Conservation (phyloP, 2,113 vertebrate species). For the Crypturellus undulatus region DNA sequence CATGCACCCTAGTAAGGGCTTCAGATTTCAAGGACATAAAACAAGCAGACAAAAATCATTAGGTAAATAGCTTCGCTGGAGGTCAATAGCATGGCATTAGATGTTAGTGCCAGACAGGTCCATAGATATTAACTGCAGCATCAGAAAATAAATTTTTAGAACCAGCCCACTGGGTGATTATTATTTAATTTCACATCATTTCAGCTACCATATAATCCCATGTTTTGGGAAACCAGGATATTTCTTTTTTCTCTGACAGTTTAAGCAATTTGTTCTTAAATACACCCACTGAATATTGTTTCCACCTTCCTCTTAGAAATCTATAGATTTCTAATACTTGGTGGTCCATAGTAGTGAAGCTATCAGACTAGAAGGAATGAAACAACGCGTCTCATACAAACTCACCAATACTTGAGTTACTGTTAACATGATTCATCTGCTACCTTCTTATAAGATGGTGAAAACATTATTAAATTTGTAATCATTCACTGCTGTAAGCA, state of each 20-base stretch:
- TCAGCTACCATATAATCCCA: neutral
- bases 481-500: neutral
- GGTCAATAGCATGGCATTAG: neutral
- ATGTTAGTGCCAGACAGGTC: neutral
- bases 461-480: neutral
- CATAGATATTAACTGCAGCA: neutral
- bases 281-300: neutral
- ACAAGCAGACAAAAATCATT: neutral
- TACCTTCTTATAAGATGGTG: neutral
- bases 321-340: neutral
- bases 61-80: neutral
- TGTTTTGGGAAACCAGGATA: neutral
- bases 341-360: neutral
- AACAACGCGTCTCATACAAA: neutral
- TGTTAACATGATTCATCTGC: neutral
- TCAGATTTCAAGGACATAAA: constrained; percentile 23
- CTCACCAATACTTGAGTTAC: neutral
- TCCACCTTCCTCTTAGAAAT: neutral
- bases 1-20: neutral
- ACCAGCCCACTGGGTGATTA: neutral
- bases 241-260: neutral
- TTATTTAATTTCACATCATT: neutral
- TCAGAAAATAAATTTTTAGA: neutral
- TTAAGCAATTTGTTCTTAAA: neutral
- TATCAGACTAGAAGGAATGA: neutral